Percentiles rank a stretch among this genome's conserved stretches.
Evolutionary conservation across 2,797 vertebrate species (phyloP).

Genomic region (Phylloscopus collybita): DNA sequence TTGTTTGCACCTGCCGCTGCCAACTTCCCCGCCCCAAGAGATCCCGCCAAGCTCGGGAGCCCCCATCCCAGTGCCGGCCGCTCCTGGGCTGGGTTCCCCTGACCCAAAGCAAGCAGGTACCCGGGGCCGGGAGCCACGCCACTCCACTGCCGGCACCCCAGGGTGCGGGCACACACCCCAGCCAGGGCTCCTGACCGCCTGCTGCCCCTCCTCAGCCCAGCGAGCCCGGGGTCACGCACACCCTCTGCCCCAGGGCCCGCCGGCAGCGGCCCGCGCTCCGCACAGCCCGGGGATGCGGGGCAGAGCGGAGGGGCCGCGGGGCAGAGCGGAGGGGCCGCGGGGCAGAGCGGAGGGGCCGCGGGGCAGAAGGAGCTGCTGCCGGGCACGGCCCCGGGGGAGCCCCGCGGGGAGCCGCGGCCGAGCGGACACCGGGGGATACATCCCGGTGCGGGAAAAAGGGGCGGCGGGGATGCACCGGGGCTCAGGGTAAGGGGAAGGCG

Average conservation of each 20-base stretch:
- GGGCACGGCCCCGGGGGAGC: not conserved
- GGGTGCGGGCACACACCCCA: not conserved
- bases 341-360: not conserved
- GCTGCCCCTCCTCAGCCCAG: not conserved
- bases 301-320: no score
- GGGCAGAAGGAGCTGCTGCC: not conserved
- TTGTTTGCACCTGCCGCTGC: not conserved
- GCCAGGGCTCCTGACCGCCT: not conserved
- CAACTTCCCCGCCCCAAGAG: not conserved
- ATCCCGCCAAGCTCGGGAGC: accelerated
- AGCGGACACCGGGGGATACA: not conserved
- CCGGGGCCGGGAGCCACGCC: not conserved
- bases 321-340: not conserved
- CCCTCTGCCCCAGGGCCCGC: not conserved
- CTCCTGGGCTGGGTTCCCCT: not conserved
- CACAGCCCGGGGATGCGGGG: not conserved
- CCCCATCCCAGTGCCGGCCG: not conserved
- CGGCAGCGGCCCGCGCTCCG: not conserved
- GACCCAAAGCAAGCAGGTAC: not conserved
- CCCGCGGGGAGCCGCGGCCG: not conserved
- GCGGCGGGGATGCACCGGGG: not conserved
- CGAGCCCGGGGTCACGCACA: not conserved
- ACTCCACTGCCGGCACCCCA: not conserved
- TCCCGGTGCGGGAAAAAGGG: no score
- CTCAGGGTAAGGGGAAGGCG: not conserved